Evolutionary conservation across 2,888 invertebrate species (phyloP), one percentile per base, ranked within the genome.

Genomic region (Prenolepis imparis): DNA sequence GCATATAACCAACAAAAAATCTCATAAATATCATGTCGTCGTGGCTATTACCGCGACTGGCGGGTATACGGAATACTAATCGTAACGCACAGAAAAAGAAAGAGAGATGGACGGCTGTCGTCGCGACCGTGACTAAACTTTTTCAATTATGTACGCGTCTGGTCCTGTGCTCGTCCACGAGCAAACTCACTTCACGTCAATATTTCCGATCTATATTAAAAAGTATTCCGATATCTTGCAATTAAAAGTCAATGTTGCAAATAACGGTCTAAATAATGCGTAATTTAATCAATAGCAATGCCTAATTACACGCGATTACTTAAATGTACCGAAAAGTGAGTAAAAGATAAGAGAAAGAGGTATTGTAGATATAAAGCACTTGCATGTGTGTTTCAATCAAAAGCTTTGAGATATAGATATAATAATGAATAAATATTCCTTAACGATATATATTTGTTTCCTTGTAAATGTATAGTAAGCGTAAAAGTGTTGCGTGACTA

Each of bases 141-240:
- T 88, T 88, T 88, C 83, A 88, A 88, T 88, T 88, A 88, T 88
- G 84, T 72, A 81, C 61, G 72, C 63, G 82, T 32, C 70, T 84
- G 86, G 83, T 73, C 85, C 48, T 55, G 24, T 52, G 48, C 6
- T 28, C 52, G n/a, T 44, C 61, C 61, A 21, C 32, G 11, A 32
- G 21, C 64, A 28, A 32, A 80, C 44, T 80, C 70, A 39, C 9
- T 61, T 61, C 63, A 32, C 74, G 28, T 75, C 64, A 11, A 75
- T 75, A 75, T 48, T 75, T 48, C 48, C 48, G 64, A 74, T 9
- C 61, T 64, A 64, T 64, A 64, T 75, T 75, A 64, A 75, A 52
- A 21, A 75, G 21, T 75, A 36, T 48, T 36, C 48, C 48, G 48
- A 75, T 75, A 64, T 44, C 44, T 48, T 48, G 36, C 48, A 36